Conservation (phyloP, 1,140 invertebrate species). For the Sarcophaga bullata region DNA sequence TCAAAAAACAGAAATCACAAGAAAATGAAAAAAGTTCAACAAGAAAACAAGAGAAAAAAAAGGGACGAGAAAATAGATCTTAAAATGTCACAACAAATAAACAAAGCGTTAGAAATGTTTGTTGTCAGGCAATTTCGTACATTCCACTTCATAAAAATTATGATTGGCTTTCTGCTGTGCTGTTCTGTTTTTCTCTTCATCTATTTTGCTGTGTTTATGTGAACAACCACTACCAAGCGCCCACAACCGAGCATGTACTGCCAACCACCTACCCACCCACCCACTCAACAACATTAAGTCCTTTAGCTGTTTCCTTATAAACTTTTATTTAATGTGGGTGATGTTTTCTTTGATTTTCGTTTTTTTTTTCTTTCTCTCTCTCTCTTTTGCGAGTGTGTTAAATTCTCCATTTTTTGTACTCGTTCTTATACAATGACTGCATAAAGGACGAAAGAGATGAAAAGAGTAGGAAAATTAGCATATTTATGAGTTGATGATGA, state of each 20-base stretch:
- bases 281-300: constrained; percentile 9
- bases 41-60: not conserved
- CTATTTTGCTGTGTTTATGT: too few species aligned
- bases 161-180: constrained; percentile 55
- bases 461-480: constrained; percentile 52
- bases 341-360: not conserved
- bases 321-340: constrained; percentile 11
- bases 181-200: not conserved
- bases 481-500: constrained; percentile 56
- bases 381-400: not conserved
- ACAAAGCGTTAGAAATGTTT: constrained; percentile 42
- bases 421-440: too few species aligned
- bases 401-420: not conserved
- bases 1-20: too few species aligned
- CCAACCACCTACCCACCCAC: too few species aligned
- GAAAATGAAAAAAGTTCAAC: not conserved
- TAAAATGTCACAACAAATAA: constrained; percentile 46
- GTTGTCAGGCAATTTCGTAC: constrained; percentile 56
- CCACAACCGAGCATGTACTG: too few species aligned
- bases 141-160: constrained; percentile 64
- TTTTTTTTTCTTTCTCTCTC: not conserved
- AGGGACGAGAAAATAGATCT: constrained; percentile 10
- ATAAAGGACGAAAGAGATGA: not conserved
- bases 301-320: constrained; percentile 16
- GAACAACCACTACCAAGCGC: too few species aligned